Evolutionary conservation across 2,888 invertebrate genomes (phyloP).

Genomic region (Apamea epomidion): DNA sequence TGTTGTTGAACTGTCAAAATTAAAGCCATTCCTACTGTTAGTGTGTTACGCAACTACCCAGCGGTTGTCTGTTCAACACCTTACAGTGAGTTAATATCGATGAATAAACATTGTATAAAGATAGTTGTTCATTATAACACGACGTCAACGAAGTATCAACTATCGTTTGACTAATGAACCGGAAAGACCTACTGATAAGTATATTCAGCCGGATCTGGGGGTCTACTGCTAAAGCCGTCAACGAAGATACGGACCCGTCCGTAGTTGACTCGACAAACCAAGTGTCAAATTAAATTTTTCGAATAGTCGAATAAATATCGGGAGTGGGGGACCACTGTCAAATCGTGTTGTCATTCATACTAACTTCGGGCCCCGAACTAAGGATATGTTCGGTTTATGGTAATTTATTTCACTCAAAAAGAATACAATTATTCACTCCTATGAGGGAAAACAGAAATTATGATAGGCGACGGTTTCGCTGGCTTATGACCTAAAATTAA

Average conservation of each 20-base stretch:
- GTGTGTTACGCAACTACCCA: no score
- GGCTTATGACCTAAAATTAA: no score
- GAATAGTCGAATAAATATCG: neutral
- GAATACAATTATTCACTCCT: no score
- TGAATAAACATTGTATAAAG: neutral
- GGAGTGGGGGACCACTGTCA: neutral
- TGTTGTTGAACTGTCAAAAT: no score
- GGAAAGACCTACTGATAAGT: neutral
- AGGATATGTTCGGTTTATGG: neutral
- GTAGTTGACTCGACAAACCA: neutral
- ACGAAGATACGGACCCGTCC: no score
- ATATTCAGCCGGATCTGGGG: neutral
- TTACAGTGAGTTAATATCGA: neutral
- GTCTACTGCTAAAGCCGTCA: neutral
- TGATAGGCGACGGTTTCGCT: no score
- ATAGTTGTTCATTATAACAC: neutral
- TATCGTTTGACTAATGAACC: conserved; percentile 1
- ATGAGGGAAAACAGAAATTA: no score
- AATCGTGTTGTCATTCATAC: no score
- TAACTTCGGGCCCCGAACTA: neutral
- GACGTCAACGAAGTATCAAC: neutral
- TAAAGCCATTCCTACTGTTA: no score
- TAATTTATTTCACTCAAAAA: no score
- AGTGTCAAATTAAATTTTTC: neutral
- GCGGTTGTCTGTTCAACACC: no score